These are phyloP conservation scores for Hedya salicella DNA, from an alignment of 2,888 invertebrate genomes.

Conservation along the genomic window DNA sequence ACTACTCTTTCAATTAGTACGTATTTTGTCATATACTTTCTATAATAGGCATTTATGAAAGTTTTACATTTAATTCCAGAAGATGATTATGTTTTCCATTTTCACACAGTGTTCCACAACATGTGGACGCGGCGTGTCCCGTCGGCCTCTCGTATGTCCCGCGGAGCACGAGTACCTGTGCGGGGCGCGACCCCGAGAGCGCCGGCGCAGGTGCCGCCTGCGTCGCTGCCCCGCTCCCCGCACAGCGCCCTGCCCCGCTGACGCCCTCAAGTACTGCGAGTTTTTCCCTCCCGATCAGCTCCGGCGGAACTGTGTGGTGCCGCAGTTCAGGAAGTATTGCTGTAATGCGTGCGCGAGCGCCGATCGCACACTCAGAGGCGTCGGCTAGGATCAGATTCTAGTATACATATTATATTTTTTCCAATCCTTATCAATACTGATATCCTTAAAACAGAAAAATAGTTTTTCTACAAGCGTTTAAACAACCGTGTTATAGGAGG, in stretches of 20 bases:
- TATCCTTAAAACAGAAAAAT: too few species aligned
- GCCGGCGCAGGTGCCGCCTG: slow-evolving; percentile 82
- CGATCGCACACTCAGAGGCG: slow-evolving; percentile 45
- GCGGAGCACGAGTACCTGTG: slow-evolving; percentile 80
- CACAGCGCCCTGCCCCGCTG: slow-evolving; percentile 60
- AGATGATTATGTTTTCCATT: background rate
- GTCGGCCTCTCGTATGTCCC: slow-evolving; percentile 82
- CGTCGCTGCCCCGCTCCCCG: slow-evolving; percentile 56
- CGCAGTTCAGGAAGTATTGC: slow-evolving; percentile 85
- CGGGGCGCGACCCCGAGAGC: slow-evolving; percentile 80
- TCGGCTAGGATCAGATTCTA: slow-evolving; percentile 9
- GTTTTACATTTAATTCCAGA: background rate
- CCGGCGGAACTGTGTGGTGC: slow-evolving; percentile 83
- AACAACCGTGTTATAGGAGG: too few species aligned
- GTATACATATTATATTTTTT: too few species aligned
- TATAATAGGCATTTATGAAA: too few species aligned
- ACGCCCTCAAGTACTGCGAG: slow-evolving; percentile 80
- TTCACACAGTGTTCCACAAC: slow-evolving; percentile 84
- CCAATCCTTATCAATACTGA: too few species aligned
- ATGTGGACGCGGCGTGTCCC: slow-evolving; percentile 85
- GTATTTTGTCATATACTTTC: too few species aligned
- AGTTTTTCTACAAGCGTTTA: too few species aligned
- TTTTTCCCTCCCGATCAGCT: slow-evolving; percentile 70
- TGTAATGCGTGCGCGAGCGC: slow-evolving; percentile 81
- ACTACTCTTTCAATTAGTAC: too few species aligned